Conservation (phyloP, 2,888 invertebrate genomes). For the Nebria salina region DNA sequence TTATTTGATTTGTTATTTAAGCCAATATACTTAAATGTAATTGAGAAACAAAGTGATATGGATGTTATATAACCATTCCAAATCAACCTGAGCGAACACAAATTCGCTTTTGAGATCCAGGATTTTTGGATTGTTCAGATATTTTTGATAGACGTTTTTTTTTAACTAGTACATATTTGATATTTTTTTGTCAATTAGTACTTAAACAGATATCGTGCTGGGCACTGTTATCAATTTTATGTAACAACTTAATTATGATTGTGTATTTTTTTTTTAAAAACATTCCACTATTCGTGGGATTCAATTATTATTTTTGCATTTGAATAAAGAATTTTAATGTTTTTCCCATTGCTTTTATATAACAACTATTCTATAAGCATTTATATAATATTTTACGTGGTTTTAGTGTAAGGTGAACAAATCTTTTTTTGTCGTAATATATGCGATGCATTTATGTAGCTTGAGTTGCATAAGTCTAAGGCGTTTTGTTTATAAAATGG, state of each 20-base stretch:
- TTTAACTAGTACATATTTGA: background rate
- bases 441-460: background rate
- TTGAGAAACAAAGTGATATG: background rate
- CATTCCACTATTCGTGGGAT: background rate
- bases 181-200: conserved; percentile 4
- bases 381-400: background rate
- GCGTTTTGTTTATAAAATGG: background rate
- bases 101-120: background rate
- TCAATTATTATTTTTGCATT: background rate
- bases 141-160: background rate
- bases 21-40: background rate
- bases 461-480: background rate
- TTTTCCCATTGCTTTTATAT: background rate
- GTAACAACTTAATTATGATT: background rate
- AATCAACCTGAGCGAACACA: background rate
- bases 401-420: background rate
- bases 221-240: background rate
- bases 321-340: background rate
- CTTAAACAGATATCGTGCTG: conserved; percentile 7
- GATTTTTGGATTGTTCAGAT: background rate
- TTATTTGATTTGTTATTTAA: background rate
- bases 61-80: background rate
- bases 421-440: background rate
- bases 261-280: background rate
- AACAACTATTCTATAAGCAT: background rate